These are phyloP conservation scores for Nannobrachium achirus DNA, from an alignment of 2,113 vertebrate species.

Conservation along the genomic window DNA sequence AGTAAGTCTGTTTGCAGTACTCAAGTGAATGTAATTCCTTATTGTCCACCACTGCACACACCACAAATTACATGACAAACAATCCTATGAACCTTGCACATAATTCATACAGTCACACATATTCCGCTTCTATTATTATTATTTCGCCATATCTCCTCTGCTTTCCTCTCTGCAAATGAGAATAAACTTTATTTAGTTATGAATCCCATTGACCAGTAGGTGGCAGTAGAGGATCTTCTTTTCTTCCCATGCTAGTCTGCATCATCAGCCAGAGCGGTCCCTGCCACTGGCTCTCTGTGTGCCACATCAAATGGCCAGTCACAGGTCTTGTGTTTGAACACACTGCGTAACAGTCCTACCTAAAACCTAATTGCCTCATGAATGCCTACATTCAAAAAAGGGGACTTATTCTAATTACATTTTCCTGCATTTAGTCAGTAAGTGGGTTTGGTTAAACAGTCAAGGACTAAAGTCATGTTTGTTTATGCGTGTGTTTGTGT, in stretches of 20 bases:
- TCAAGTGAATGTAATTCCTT: no score
- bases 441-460: constrained; percentile 10
- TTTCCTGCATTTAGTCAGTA: constrained; percentile 2
- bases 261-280: neutral
- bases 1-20: no score
- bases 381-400: constrained; percentile 7
- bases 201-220: constrained; percentile 64
- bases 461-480: constrained; percentile 14
- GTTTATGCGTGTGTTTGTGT: constrained; percentile 33
- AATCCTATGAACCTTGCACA: no score
- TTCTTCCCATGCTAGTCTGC: neutral
- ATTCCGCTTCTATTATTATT: neutral
- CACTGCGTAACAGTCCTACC: constrained; percentile 33
- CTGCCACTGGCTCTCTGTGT: constrained; percentile 22
- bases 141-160: neutral
- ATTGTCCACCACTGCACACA: no score
- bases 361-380: constrained; percentile 4
- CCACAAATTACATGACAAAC: no score
- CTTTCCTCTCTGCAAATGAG: neutral
- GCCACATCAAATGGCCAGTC: constrained; percentile 33
- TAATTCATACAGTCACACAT: no score
- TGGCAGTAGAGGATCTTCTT: constrained; percentile 76
- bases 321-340: constrained; percentile 49
- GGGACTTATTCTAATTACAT: neutral
- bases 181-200: neutral